phyloP scores from a whole-genome alignment of 1,140 invertebrate genomes.

The Drosophila grimshawi region DNA sequence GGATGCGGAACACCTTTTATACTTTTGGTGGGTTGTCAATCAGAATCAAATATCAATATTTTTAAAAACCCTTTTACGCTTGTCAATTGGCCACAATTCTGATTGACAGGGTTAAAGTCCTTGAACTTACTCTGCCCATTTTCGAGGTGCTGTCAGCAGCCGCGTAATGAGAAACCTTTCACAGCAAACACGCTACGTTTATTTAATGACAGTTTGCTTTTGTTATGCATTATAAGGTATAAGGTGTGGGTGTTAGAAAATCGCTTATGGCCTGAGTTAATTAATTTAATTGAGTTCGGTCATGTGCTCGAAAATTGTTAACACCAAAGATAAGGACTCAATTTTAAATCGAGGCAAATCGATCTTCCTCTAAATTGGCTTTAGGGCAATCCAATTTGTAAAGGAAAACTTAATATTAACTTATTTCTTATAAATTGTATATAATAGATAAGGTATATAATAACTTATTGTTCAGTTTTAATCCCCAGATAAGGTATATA shows the following conservation, averaged over 20 bases:
- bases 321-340: slow-evolving; percentile 6
- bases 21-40: slow-evolving; percentile 6
- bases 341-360: too few relatives aligned
- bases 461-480: too few relatives aligned
- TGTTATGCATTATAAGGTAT: slow-evolving; percentile 70
- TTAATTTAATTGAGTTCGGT: slow-evolving; percentile 68
- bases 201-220: slow-evolving; percentile 48
- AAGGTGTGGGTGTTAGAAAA: slow-evolving; percentile 23
- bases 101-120: slow-evolving; percentile 54
- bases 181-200: slow-evolving; percentile 33
- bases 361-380: too few relatives aligned
- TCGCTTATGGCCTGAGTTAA: slow-evolving; percentile 44
- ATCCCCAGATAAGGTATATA: too few relatives aligned
- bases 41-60: slow-evolving; percentile 1
- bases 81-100: slow-evolving; percentile 21
- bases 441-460: too few relatives aligned
- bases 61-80: background rate
- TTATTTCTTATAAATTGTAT: too few relatives aligned
- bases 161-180: slow-evolving; percentile 67
- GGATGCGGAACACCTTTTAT: slow-evolving; percentile 48
- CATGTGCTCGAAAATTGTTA: slow-evolving; percentile 40
- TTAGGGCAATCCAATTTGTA: too few relatives aligned
- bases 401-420: too few relatives aligned
- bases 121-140: slow-evolving; percentile 33
- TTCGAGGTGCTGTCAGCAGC: slow-evolving; percentile 49